A percentile compares a stretch with the other conserved stretches of the same genome.
Conservation (phyloP, 2,113 vertebrate species). For the Catharus fuscescens region DNA sequence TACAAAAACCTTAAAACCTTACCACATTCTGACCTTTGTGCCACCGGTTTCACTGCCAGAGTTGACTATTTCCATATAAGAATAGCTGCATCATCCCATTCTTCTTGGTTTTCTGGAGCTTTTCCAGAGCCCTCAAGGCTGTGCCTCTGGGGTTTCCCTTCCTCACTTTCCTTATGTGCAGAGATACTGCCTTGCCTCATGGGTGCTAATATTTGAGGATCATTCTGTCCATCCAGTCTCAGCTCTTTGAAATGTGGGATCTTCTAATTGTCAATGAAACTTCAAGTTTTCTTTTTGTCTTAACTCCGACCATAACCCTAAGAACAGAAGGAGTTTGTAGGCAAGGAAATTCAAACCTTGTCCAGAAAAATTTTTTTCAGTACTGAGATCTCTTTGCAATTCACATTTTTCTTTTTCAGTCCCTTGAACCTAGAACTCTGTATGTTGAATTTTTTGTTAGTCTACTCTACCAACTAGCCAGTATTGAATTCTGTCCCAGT, state of each 20-base stretch:
- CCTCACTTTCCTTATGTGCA: not conserved
- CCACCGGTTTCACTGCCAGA: not conserved
- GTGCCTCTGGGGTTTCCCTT: not conserved
- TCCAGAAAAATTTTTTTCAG: not conserved
- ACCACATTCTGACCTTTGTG: not conserved
- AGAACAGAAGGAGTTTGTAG: not conserved
- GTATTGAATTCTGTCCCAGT: not conserved
- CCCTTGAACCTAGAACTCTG: not conserved
- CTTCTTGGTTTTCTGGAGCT: not conserved
- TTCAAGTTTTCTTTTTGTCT: not conserved
- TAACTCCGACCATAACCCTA: not conserved
- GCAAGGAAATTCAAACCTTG: not conserved
- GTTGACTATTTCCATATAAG: rapidly evolving
- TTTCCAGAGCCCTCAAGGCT: not conserved
- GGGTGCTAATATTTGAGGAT: not conserved
- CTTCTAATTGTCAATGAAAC: not conserved
- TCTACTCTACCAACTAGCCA: not conserved
- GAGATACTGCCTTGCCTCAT: not conserved
- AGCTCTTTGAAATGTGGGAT: not conserved
- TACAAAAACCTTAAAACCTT: not conserved
- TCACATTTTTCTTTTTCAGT: not conserved
- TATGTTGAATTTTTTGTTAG: not conserved
- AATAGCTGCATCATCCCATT: not conserved
- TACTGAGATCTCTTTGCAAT: not conserved
- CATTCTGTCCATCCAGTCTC: not conserved